Evolutionary conservation across 2,888 invertebrate species (phyloP), one percentile per base, ranked within the genome.

Genomic region (Acholoe squamosa): DNA sequence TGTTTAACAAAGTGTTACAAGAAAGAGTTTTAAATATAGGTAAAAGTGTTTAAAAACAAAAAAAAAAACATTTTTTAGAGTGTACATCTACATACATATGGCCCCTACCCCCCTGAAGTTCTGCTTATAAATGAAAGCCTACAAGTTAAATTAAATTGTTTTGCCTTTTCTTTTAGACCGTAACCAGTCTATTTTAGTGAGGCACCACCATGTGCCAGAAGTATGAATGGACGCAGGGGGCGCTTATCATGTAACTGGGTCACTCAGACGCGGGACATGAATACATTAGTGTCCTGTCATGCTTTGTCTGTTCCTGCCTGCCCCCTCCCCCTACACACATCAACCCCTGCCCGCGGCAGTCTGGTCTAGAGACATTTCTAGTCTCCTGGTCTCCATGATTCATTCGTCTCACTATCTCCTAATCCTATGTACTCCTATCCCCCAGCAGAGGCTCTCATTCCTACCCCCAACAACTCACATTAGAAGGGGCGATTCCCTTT

Each of bases 281-380:
- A 77, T 77, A 77, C 77, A 77, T 77, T 77, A 77, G 33, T 33
- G 28, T 10, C 28, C 28, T 12, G 77, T 28, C 77, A 31, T 7
- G 77, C 77, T 77, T 77, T 77, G 77, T 77, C 77, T 77, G 77
- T 10, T 10, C 22, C 77, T 77, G 77, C 22, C 77, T 31, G n/a
- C n/a, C n/a, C n/a, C n/a, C n/a, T n/a, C 77, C 77, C 7, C 12
- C 67, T n/a, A 7, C 67, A 12, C 67, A 16, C 77, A 28, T 22
- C 77, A 12, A 7, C 77, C 77, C 77, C 33, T 33, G 31, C 77
- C 77, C 77, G 10, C 77, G 12, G 10, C 31, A 33, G 77, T 77
- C 77, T 77, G 77, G 31, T 77, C 77, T 77, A 77, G 77, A 7
- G n/a, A 77, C 77, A 7, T 77, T 33, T 77, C 28, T 31, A 77